Evolutionary conservation across 2,113 vertebrate species (phyloP).

Genomic region (Dicrurus megarhynchus): DNA sequence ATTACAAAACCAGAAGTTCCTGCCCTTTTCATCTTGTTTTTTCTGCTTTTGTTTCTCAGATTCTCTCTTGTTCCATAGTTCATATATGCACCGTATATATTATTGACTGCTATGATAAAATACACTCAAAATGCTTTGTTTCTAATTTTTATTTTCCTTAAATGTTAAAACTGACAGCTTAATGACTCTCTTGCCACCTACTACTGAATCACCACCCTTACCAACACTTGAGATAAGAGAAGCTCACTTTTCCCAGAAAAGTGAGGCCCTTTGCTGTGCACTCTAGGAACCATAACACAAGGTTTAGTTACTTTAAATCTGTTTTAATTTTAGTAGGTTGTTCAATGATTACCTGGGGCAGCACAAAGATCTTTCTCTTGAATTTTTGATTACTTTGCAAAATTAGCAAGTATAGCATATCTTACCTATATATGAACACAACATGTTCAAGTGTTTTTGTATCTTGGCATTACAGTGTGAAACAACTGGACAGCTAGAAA

Average conservation of each 20-base stretch:
- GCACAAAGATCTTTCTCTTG: not conserved
- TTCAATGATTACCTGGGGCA: not conserved
- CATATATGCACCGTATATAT: not conserved
- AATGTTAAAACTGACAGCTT: conserved; percentile 67
- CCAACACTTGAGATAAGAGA: conserved; percentile 68
- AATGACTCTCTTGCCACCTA: conserved; percentile 66
- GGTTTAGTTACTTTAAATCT: not conserved
- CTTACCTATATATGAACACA: not conserved
- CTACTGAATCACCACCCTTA: conserved; percentile 57
- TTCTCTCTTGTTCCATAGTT: conserved; percentile 11
- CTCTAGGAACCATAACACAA: not conserved
- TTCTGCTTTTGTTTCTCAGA: conserved; percentile 14
- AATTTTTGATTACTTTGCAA: not conserved
- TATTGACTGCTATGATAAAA: conserved; percentile 45
- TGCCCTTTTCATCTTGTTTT: conserved; percentile 10
- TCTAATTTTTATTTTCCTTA: conserved; percentile 54
- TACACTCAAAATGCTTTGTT: conserved; percentile 38
- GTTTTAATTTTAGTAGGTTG: not conserved
- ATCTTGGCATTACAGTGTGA: not conserved
- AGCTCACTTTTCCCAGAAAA: conserved; percentile 48
- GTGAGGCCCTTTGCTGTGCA: not conserved
- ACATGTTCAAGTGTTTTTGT: not conserved
- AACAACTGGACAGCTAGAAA: not conserved
- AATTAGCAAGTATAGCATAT: not conserved
- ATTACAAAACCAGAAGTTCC: not conserved